Percentiles rank a stretch among this genome's conserved stretches.
Evolutionary conservation across 2,113 vertebrate genomes (phyloP).

Genomic region (Pelvicachromis taeniatus): DNA sequence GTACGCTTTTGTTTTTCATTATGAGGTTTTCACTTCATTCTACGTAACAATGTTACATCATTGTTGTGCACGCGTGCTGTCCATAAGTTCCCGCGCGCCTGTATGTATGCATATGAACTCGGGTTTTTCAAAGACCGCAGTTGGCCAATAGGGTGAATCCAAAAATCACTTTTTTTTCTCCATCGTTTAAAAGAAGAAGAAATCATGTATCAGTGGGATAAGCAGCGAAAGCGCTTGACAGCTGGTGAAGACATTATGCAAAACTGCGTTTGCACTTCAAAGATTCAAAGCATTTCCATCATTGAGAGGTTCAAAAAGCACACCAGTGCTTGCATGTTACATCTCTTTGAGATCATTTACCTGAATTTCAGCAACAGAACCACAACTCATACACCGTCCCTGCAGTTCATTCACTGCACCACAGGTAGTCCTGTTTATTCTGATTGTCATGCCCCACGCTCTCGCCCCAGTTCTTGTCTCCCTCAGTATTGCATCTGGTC

Average conservation of each 20-base stretch:
- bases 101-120: background rate
- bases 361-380: fast-evolving
- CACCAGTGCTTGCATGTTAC: background rate
- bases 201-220: background rate
- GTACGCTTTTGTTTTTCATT: background rate
- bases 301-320: background rate
- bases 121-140: background rate
- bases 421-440: fast-evolving
- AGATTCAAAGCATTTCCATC: background rate
- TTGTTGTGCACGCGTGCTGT: background rate
- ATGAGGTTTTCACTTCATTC: background rate
- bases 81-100: background rate
- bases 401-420: background rate
- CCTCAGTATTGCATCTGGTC: background rate
- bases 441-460: background rate
- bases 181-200: background rate
- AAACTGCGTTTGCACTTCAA: background rate
- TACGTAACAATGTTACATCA: background rate
- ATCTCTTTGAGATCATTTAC: background rate
- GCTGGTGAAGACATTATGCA: background rate
- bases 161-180: background rate
- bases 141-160: background rate
- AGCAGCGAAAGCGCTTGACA: background rate
- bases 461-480: fast-evolving
- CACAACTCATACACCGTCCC: background rate